These are phyloP conservation scores for Tor tambroides DNA, from an alignment of 2,113 vertebrate genomes.

Conservation along the genomic window DNA sequence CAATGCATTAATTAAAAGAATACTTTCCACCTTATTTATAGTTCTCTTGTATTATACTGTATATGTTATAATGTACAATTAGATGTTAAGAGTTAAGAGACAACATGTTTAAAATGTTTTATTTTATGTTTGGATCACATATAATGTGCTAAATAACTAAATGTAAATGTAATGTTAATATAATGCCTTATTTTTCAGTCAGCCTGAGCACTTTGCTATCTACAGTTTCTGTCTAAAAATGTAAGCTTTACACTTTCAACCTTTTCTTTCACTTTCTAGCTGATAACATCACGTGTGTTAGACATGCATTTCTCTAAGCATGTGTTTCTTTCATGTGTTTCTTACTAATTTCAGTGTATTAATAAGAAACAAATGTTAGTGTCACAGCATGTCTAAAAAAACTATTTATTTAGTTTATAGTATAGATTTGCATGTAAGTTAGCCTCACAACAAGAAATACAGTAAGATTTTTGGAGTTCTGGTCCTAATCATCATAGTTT, in stretches of 20 bases:
- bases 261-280: background rate
- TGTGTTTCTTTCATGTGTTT: no score
- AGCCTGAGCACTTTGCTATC: no score
- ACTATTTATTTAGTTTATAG: no score
- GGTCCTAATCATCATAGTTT: constrained; percentile 7
- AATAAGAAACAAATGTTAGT: background rate
- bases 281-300: background rate
- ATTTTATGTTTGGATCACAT: background rate
- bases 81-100: background rate
- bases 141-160: no score
- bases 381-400: no score
- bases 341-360: background rate
- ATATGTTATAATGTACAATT: background rate
- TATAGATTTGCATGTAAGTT: background rate
- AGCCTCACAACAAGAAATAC: background rate
- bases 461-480: background rate
- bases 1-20: background rate
- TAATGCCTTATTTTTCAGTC: no score
- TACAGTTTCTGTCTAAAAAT: background rate
- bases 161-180: no score
- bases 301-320: background rate
- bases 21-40: no score
- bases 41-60: background rate
- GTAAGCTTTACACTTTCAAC: background rate
- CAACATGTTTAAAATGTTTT: no score